Evolutionary conservation across 2,113 vertebrate genomes (phyloP), one percentile per base, ranked within the genome.

Genomic region (Cyanoderma ruficeps): DNA sequence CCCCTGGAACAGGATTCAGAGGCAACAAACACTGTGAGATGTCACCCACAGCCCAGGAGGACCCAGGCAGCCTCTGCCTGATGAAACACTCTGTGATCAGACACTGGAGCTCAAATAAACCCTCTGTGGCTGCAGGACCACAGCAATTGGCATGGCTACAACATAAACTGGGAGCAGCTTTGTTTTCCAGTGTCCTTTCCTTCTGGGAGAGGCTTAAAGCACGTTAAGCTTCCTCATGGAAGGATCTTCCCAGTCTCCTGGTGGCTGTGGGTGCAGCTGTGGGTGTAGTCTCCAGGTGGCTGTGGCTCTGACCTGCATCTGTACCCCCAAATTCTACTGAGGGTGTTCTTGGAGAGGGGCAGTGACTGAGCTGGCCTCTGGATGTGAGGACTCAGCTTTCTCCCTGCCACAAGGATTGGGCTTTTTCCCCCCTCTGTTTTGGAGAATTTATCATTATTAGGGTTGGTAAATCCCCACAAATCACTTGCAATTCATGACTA

Each of bases 361-460:
- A 78, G 46, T 0, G 1, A 18, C 37, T 33, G 3, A 5, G 27
- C 24, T 81, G 52, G n/a, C 13, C 13, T 56, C 23, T 74, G 52
- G 15, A 18, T 68, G 35, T 56, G 69, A 74, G 46, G 9, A 7
- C 24, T 78, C 81, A 41, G 14, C 11, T 76, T 87, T 41, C 31
- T 44, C 44, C 53, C 37, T 64, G 23, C 14, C 20, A 23, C 10
- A 46, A 20, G 20, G 20, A 24, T 0, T 46, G 6, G 21, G 20
- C 1, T 4, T 15, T 15, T 70, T 42, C 10, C 0, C 42, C 24
- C 0, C 14, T 21, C 27, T 41, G 2, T 59, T 89, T 81, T 46
- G 37, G 14, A 55, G 12, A n/a, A 37, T 35, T 86, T 70, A 3
- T 60, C 39, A 55, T 61, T 61, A 27, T 11, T 9, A 50, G 30